Percentiles rank a stretch among this genome's conserved stretches.
Evolutionary conservation across 1,140 invertebrate genomes (phyloP).

Genomic region (Caenorhabditis remanei): DNA sequence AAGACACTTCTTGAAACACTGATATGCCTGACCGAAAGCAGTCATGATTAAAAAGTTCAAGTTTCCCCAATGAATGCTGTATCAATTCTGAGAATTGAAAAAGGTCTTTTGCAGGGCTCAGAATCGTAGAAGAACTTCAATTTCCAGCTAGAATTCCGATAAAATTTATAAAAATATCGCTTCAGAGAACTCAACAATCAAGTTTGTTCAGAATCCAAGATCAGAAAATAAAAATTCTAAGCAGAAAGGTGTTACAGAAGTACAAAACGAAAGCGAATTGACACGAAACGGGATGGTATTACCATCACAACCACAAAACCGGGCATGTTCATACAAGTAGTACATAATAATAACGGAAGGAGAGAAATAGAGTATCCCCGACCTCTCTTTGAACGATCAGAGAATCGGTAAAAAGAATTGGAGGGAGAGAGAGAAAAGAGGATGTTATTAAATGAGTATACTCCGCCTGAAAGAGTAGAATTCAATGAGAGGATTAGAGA

Average conservation of each 20-base stretch:
- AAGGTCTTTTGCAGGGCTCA: background rate
- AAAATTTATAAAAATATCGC: too few relatives aligned
- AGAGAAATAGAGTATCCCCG: background rate
- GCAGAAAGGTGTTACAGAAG: background rate
- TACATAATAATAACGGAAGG: slow-evolving; percentile 3
- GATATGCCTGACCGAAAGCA: too few relatives aligned
- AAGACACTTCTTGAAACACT: background rate
- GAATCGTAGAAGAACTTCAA: too few relatives aligned
- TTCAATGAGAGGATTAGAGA: slow-evolving; percentile 37
- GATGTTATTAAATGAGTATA: slow-evolving; percentile 30
- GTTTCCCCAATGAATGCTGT: too few relatives aligned
- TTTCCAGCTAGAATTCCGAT: too few relatives aligned
- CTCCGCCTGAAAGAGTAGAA: slow-evolving; percentile 7
- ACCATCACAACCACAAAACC: slow-evolving; percentile 32
- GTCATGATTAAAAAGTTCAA: too few relatives aligned
- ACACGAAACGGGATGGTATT: background rate
- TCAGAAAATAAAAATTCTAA: background rate
- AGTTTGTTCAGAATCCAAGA: too few relatives aligned
- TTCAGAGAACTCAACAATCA: too few relatives aligned
- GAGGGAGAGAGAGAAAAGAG: background rate
- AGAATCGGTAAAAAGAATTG: background rate
- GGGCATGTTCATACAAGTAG: slow-evolving; percentile 47
- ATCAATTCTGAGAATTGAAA: too few relatives aligned
- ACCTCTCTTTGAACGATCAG: slow-evolving; percentile 2
- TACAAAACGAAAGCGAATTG: slow-evolving; percentile 9